Evolutionary conservation across 2,113 vertebrate species (phyloP), one percentile per base, ranked within the genome.

Genomic region (Sisor rabdophorus): DNA sequence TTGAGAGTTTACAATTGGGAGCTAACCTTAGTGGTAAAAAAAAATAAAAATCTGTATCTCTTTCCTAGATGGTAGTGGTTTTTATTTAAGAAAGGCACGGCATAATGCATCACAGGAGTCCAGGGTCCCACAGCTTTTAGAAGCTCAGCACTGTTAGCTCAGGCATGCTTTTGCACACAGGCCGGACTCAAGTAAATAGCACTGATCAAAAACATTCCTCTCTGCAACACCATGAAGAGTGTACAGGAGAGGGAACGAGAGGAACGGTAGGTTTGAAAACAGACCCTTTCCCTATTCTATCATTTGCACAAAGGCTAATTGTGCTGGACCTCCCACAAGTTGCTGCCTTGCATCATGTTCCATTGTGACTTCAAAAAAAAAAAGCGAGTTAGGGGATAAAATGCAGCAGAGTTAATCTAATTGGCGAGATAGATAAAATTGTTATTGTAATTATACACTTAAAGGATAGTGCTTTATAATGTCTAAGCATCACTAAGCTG

Each of bases 171-270:
- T 75, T 78, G 69, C 79, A 84, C 80, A 79, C 79, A 54, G 47
- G 55, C 77, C 60, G 59, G 75, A 69, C 86, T 84, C 30, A 53
- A 85, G 85, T 81, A 88, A 87, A 90, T 81, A 88, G 80, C 78
- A 73, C 72, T 85, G 87, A 90, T 89, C 85, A 89, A 89, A 91
- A 87, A 87, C 83, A 87, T 86, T 87, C 84, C 79, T 85, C 81
- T 79, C 77, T 80, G 80, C 82, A 76, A 86, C 82, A 79, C 72
- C n/a, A 78, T 83, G 81, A 86, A 85, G 82, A 80, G 69, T 40
- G 84, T 59, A 81, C 60, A 79, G 11, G 71, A 60, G 64, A 74
- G 24, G 52, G 30, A 22, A 69, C 71, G 24, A 64, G 54, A 71
- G 67, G 63, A 30, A 24, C 19, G 63, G 61, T 76, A n/a, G 80